These are phyloP conservation scores for Psittacus erithacus DNA, from an alignment of 2,113 vertebrate species.

Conservation along the genomic window DNA sequence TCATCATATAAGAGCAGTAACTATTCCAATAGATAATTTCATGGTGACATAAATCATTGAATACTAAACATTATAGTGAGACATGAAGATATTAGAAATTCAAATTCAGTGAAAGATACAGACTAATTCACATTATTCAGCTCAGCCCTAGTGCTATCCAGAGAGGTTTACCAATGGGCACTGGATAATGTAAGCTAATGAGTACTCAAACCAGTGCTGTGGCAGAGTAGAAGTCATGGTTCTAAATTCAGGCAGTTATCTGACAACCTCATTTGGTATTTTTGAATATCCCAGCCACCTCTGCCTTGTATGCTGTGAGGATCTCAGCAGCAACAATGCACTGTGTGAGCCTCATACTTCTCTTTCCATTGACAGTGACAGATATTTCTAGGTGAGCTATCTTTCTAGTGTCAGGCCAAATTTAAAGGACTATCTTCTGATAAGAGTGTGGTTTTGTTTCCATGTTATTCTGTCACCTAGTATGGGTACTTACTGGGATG, in stretches of 20 bases:
- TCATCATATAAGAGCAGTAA: neutral
- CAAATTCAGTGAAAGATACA: neutral
- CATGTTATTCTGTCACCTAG: neutral
- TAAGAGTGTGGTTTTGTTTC: neutral
- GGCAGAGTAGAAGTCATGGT: fast-evolving
- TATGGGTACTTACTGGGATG: neutral
- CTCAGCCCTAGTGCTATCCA: neutral
- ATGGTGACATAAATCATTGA: neutral
- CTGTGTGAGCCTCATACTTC: neutral
- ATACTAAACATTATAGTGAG: neutral
- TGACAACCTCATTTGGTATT: neutral
- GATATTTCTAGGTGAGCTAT: neutral
- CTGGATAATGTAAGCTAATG: neutral
- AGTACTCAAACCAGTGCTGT: neutral
- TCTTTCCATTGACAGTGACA: neutral
- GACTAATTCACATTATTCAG: neutral
- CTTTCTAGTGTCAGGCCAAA: neutral
- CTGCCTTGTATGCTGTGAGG: fast-evolving
- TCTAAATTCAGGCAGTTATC: neutral
- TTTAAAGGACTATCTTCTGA: constrained; percentile 2
- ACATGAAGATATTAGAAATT: neutral
- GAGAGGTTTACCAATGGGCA: neutral
- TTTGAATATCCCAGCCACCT: neutral
- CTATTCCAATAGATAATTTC: neutral
- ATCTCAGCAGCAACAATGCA: neutral